Base-by-base conservation (phyloP, 1,140 invertebrate species). In the Hestina assimilis region DNA sequence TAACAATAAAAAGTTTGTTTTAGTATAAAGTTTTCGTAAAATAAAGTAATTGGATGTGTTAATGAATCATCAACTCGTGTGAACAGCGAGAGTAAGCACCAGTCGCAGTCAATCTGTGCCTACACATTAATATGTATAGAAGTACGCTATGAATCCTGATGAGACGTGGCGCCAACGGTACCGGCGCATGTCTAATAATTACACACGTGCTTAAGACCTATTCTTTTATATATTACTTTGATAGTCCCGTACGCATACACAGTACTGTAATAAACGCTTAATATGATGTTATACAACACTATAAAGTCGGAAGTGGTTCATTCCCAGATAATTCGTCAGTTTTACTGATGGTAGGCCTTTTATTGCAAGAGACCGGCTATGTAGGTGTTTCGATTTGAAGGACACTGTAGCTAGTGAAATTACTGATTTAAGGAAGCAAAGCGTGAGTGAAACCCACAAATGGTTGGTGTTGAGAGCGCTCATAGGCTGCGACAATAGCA, bases 101-200 rank as follows among this genome's bases (percentile, higher is more conserved):
- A 33, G 51, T 15, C 41, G 11, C 43, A 28, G 55, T 19, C 43
- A 46, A 52, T 51, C 20, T 51, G 20, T 51, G 45, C 47, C 47
- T 45, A 20, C 55, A 17, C 47, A 52, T 59, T 46, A 52, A 52
- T 52, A 59, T 52, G 40, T 52, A 59, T 46, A 59, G 28, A 66
- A 38, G 59, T 68, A 47, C 47, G 67, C 42, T 33, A 23, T 76
- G 80, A 76, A 82, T 83, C 65, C 52, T 48, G 68, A 84, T 84
- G 63, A 76, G 69, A 48, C 23, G 28, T 67, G 81, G 81, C 81
- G 81, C 81, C 81, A 58, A 55, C 59, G 66, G 60, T 66, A 69
- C 58, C 53, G 47, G n/a, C 40, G 69, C 66, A 77, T 75, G 64
- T 63, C 61, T 75, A 74, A 79, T 73, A 73, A 56, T 59, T 64